Evolutionary conservation across 1,140 invertebrate genomes (phyloP).

Genomic region (Drosophila leontia): DNA sequence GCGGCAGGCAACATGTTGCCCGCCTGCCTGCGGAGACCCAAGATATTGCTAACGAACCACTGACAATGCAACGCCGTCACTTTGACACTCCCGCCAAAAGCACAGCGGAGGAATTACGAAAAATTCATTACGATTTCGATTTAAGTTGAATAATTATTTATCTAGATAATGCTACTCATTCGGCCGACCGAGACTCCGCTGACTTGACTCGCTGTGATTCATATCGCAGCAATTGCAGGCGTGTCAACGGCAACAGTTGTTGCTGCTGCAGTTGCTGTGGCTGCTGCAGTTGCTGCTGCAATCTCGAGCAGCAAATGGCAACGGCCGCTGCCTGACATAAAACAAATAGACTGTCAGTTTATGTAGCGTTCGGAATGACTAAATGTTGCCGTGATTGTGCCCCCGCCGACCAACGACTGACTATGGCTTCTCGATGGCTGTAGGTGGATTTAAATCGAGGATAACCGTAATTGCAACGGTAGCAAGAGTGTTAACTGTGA

Average conservation of each 20-base stretch:
- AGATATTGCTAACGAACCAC: constrained; percentile 81
- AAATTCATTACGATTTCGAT: constrained; percentile 84
- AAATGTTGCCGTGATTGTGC: constrained; percentile 71
- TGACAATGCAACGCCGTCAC: constrained; percentile 78
- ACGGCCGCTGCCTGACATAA: constrained; percentile 68
- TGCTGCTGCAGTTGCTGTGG: constrained; percentile 9
- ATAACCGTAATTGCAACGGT: constrained; percentile 42
- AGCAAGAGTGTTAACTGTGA: constrained; percentile 25
- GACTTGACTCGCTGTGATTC: constrained; percentile 57
- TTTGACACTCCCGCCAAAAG: constrained; percentile 76
- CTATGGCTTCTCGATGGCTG: background rate
- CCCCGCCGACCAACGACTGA: background rate
- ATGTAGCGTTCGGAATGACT: constrained; percentile 79
- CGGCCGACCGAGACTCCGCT: constrained; percentile 4
- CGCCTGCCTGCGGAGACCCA: background rate
- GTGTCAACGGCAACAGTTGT: constrained; percentile 64
- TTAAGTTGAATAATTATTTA: constrained; percentile 84
- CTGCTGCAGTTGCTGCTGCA: constrained; percentile 14
- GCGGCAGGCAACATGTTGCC: constrained; percentile 74
- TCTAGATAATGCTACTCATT: constrained; percentile 77
- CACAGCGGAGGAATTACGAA: constrained; percentile 43
- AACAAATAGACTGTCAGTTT: constrained; percentile 83
- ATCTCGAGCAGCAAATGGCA: constrained; percentile 53
- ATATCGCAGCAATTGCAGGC: constrained; percentile 78
- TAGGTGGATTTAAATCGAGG: constrained; percentile 26